Evolutionary conservation across 2,113 vertebrate genomes (phyloP).

Genomic region (Clupea harengus): DNA sequence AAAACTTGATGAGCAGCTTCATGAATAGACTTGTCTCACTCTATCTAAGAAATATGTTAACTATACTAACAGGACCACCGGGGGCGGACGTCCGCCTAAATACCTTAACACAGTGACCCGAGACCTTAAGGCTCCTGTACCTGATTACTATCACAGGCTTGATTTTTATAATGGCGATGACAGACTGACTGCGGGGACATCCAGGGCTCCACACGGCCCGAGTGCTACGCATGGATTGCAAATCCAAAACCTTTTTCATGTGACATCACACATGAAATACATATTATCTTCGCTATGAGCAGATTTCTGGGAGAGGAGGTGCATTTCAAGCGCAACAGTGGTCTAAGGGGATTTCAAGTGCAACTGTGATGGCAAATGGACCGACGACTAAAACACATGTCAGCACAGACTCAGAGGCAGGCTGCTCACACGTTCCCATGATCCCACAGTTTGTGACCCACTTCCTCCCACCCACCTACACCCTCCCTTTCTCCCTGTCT

Average conservation of each 20-base stretch:
- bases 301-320: background rate
- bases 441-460: background rate
- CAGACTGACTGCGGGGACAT: background rate
- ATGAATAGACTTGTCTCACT: constrained; percentile 22
- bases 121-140: background rate
- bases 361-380: background rate
- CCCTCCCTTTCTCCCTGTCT: constrained; percentile 13
- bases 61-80: background rate
- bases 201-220: background rate
- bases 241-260: background rate
- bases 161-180: background rate
- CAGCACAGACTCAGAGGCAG: background rate
- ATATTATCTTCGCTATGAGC: background rate
- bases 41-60: background rate
- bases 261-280: background rate
- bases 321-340: background rate
- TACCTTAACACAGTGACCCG: background rate
- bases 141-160: background rate
- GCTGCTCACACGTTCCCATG: background rate
- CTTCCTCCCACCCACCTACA: background rate
- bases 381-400: background rate
- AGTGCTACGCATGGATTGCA: background rate
- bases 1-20: constrained; percentile 22
- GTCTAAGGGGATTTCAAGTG: background rate
- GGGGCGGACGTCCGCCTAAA: background rate